A percentile compares a stretch with the other conserved stretches of the same genome.
Conservation (phyloP, 2,888 invertebrate genomes). For the Eulithis prunata region DNA sequence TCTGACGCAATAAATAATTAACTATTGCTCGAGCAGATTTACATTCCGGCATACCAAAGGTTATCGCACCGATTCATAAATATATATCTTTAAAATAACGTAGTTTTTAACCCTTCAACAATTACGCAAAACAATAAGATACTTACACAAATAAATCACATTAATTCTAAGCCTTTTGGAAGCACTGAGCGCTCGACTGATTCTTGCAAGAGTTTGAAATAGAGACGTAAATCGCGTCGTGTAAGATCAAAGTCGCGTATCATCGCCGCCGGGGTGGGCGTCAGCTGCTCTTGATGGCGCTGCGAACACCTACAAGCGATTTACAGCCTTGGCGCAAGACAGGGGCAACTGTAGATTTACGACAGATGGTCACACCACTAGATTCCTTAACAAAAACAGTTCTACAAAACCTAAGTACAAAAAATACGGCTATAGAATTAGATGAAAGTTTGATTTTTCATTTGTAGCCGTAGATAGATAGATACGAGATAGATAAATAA, state of each 20-base stretch:
- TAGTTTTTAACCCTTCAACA: background rate
- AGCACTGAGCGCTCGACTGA: conserved; percentile 1
- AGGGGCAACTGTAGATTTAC: background rate
- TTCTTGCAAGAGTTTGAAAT: conserved; percentile 17
- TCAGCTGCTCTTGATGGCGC: conserved; percentile 23
- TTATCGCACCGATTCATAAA: too few relatives aligned
- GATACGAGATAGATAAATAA: too few relatives aligned
- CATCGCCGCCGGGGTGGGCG: conserved; percentile 17
- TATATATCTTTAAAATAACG: too few relatives aligned
- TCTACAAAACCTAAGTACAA: too few relatives aligned
- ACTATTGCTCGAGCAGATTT: too few relatives aligned
- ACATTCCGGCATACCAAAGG: too few relatives aligned
- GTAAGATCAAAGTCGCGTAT: conserved; percentile 20
- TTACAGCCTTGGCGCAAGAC: conserved; percentile 16
- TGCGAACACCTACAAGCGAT: conserved; percentile 23
- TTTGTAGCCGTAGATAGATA: too few relatives aligned
- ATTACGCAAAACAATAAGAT: background rate
- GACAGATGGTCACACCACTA: too few relatives aligned
- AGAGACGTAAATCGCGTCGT: conserved; percentile 17
- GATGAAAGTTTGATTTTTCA: too few relatives aligned
- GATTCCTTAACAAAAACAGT: too few relatives aligned
- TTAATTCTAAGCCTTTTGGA: background rate
- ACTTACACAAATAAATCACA: background rate
- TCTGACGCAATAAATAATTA: too few relatives aligned
- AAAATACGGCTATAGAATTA: too few relatives aligned